Base-by-base conservation (phyloP, 2,797 vertebrate species). In the Sparus aurata region DNA sequence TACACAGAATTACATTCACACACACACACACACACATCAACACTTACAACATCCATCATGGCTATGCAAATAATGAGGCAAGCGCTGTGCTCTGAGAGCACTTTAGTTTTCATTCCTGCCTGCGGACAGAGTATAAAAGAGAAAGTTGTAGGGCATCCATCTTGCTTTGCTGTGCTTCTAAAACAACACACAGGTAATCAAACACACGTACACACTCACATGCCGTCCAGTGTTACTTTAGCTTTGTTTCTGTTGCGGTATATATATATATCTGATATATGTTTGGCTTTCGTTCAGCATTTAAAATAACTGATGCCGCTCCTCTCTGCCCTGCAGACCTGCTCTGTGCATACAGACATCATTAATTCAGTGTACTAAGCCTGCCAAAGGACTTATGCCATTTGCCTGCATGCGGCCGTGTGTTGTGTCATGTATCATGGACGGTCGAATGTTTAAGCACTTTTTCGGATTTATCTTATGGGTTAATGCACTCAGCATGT, bases 351-450 rank as follows among this genome's bases (percentile, higher is more conserved):
- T 50, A 68, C 49, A 73, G 58, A 76, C 72, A 58, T 87, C 79
- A 89, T 93, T 89, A 85, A 91, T 90, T 88, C 85, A 67, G 77
- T 27, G 66, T 78, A 81, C 83, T 92, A 87, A 87, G 73, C 77
- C 89, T 84, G 88, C 91, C 82, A 85, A 76, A 75, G 70, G 53
- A 27, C 68, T 77, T 67, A 52, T 25, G 63, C 68, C 53, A 25
- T 80, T 60, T 73, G 70, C 75, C 77, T 60, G 38, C 30, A 12
- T 22, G 41, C 22, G 41, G 53, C 20, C 69, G 61, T 54, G 22
- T 59, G 18, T 54, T 17, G 43, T 17, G 13, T 58, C 75, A 46
- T 67, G 71, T 55, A 50, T 62, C 59, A 18, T 55, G 30, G 43
- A n/a, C 22, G 22, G 41, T 68, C 75, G 30, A 69, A 61, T 74